phyloP scores from a whole-genome alignment of 2,888 invertebrate genomes.

The Cosmorhoe ocellata region DNA sequence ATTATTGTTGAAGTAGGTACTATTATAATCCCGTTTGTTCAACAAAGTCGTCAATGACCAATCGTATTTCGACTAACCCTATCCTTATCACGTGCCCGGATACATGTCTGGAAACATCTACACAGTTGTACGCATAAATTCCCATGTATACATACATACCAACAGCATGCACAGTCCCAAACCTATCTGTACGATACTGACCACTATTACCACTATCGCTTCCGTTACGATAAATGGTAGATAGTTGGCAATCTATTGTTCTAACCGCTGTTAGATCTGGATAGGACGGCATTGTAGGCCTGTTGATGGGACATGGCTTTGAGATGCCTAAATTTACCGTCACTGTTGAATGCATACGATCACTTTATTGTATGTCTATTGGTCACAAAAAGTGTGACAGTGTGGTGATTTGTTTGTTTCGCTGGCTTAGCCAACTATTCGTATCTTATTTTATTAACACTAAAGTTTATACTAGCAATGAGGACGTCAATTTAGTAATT shows the following conservation, averaged over 20 bases:
- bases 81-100: constrained; percentile 29
- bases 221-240: constrained; percentile 67
- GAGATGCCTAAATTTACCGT: constrained; percentile 7
- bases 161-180: constrained; percentile 50
- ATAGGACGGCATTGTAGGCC: constrained; percentile 12
- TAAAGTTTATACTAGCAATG: too few species aligned
- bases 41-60: constrained; percentile 34
- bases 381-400: too few species aligned
- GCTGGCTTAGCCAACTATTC: too few species aligned
- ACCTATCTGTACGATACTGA: constrained; percentile 65
- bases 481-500: too few species aligned
- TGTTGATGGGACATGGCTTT: constrained; percentile 24
- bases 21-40: constrained; percentile 19
- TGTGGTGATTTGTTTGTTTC: too few species aligned
- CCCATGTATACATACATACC: constrained; percentile 48
- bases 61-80: constrained; percentile 27
- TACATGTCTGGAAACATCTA: constrained; percentile 22
- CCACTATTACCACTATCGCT: constrained; percentile 75
- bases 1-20: too few species aligned
- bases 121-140: constrained; percentile 52
- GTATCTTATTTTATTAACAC: too few species aligned
- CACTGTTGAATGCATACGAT: background rate
- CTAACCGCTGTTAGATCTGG: constrained; percentile 41
- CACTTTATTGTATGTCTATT: too few species aligned
- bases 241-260: constrained; percentile 69